phyloP scores from a whole-genome alignment of 1,140 invertebrate species.

The Teleogryllus occipitalis region DNA sequence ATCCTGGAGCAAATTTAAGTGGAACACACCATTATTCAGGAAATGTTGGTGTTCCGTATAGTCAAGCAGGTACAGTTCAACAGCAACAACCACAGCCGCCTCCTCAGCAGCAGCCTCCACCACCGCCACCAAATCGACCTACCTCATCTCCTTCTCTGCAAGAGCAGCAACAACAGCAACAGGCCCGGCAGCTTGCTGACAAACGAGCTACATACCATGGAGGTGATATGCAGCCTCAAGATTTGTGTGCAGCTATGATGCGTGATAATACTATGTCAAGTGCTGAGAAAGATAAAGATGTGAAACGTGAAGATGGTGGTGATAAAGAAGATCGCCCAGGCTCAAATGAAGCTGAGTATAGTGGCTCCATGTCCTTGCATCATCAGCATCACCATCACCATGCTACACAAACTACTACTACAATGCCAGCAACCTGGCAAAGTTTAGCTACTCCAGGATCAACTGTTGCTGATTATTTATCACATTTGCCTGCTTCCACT shows the following conservation, averaged over 20 bases:
- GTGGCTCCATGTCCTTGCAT: conserved; percentile 40
- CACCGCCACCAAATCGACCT: conserved; percentile 11
- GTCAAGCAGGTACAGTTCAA: conserved; percentile 36
- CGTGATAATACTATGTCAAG: conserved; percentile 18
- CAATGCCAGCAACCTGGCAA: conserved; percentile 55
- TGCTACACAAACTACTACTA: conserved; percentile 38
- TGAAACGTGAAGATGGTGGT: conserved; percentile 35
- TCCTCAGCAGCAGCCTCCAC: conserved; percentile 32
- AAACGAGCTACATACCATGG: conserved; percentile 16
- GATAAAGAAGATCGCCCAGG: conserved; percentile 32
- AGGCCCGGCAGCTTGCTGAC: conserved; percentile 5
- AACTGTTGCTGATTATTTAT: conserved; percentile 73
- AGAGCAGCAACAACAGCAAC: conserved; percentile 14
- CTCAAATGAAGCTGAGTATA: conserved; percentile 35
- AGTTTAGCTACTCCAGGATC: conserved; percentile 63
- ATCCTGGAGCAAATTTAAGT: conserved; percentile 35
- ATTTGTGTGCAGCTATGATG: conserved; percentile 24
- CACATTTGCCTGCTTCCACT: conserved; percentile 61
- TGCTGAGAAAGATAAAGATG: conserved; percentile 37
- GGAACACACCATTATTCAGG: conserved; percentile 16
- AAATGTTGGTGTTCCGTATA: conserved; percentile 19
- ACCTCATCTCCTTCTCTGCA: conserved; percentile 21
- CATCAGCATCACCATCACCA: conserved; percentile 40
- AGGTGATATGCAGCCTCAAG: conserved; percentile 23
- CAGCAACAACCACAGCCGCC: conserved; percentile 36